Evolutionary conservation across 1,140 invertebrate species (phyloP).

Genomic region (Saxidomus purpurata): DNA sequence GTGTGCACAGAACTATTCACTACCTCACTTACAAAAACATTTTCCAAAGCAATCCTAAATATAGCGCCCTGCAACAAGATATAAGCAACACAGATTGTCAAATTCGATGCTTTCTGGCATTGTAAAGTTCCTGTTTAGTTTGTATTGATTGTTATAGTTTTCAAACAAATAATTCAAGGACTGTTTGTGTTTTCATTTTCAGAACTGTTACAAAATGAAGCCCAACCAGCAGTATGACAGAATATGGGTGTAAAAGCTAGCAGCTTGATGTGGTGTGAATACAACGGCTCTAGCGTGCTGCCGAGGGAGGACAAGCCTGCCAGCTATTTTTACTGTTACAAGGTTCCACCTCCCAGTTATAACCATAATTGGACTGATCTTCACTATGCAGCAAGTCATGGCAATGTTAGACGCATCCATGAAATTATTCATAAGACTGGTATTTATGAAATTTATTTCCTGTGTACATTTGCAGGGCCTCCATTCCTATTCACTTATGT

Average conservation of each 20-base stretch:
- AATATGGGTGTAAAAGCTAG: slow-evolving; percentile 70
- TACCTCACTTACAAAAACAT: too few relatives aligned
- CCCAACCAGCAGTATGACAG: slow-evolving; percentile 1
- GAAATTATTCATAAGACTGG: slow-evolving; percentile 78
- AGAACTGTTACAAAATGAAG: not conserved
- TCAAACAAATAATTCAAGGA: too few relatives aligned
- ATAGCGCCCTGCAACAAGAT: too few relatives aligned
- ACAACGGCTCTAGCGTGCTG: slow-evolving; percentile 24
- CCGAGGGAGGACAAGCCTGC: slow-evolving; percentile 37
- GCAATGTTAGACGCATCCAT: slow-evolving; percentile 75
- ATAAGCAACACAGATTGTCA: too few relatives aligned
- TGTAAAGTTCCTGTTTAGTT: too few relatives aligned
- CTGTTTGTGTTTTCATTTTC: too few relatives aligned
- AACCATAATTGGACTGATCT: slow-evolving; percentile 79
- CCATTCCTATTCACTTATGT: too few relatives aligned
- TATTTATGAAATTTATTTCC: slow-evolving; percentile 5
- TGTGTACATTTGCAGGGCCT: too few relatives aligned
- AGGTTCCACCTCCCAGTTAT: slow-evolving; percentile 74
- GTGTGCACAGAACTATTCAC: too few relatives aligned
- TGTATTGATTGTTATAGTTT: too few relatives aligned
- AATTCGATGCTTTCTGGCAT: too few relatives aligned
- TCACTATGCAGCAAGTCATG: slow-evolving; percentile 80
- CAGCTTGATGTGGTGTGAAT: slow-evolving; percentile 69
- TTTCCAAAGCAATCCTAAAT: too few relatives aligned
- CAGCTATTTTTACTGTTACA: slow-evolving; percentile 67